A percentile compares a stretch with the other conserved stretches of the same genome.
Conservation (phyloP, 2,113 vertebrate genomes). For the Sander vitreus region DNA sequence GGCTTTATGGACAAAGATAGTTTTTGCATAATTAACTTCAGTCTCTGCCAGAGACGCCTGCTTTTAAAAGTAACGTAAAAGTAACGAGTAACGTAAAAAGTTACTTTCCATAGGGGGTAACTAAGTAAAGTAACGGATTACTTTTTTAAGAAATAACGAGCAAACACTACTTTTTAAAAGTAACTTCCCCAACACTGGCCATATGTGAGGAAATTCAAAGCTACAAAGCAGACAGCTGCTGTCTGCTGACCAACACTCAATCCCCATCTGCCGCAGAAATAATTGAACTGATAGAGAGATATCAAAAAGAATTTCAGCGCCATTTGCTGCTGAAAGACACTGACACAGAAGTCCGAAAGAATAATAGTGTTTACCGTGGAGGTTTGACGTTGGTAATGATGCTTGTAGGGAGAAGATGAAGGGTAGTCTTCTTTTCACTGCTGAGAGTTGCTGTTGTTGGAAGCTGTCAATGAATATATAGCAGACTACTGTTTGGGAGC, state of each 20-base stretch:
- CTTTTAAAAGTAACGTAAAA: too few relatives aligned
- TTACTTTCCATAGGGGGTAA: too few relatives aligned
- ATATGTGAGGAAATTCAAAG: slow-evolving; percentile 22
- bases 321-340: slow-evolving; percentile 24
- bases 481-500: background rate
- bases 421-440: background rate
- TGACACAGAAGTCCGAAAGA: slow-evolving; percentile 9
- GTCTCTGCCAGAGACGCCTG: too few relatives aligned
- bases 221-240: slow-evolving; percentile 10
- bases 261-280: slow-evolving; percentile 31
- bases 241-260: slow-evolving; percentile 33
- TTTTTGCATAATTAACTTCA: too few relatives aligned
- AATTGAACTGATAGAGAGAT: slow-evolving; percentile 1
- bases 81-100: too few relatives aligned
- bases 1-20: too few relatives aligned
- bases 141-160: too few relatives aligned
- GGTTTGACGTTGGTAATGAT: slow-evolving; percentile 29
- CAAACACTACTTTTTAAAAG: too few relatives aligned
- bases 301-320: slow-evolving; percentile 22
- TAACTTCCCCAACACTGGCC: too few relatives aligned
- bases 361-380: slow-evolving; percentile 19
- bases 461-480: slow-evolving; percentile 39
- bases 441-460: slow-evolving; percentile 21
- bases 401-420: slow-evolving; percentile 40
- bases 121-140: too few relatives aligned